These are phyloP conservation scores for Frankliniella intonsa DNA, from an alignment of 2,888 invertebrate species.

Conservation along the genomic window DNA sequence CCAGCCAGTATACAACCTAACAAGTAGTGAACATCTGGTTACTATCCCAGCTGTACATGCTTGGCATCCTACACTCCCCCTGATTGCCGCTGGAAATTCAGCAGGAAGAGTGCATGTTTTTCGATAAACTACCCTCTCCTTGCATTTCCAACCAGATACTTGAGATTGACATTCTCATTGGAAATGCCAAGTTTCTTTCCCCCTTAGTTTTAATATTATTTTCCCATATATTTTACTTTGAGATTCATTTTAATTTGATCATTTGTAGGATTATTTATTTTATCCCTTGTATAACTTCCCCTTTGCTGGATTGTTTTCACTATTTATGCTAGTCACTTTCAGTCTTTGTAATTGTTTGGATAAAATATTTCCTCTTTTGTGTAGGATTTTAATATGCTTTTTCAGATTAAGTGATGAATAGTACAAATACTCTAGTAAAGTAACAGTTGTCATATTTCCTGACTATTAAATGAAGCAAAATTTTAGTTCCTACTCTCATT, in stretches of 20 bases:
- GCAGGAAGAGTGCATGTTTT: conserved; percentile 47
- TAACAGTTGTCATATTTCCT: not conserved
- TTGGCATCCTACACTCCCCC: conserved; percentile 45
- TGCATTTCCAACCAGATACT: conserved; percentile 31
- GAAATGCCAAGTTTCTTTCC: not conserved
- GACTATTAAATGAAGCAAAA: not conserved
- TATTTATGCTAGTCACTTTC: not conserved
- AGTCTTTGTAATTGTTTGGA: not conserved
- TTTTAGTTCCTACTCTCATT: not conserved
- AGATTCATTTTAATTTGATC: not conserved
- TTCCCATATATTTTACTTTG: not conserved
- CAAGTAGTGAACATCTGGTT: conserved; percentile 41
- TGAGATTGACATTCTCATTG: conserved; percentile 37
- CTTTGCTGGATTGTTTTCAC: not conserved
- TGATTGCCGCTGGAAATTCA: conserved; percentile 48
- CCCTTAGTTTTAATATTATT: not conserved
- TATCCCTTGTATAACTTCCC: not conserved
- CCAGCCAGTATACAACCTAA: conserved; percentile 41
- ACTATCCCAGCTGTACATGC: conserved; percentile 45
- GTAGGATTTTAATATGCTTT: not conserved
- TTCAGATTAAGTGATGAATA: not conserved
- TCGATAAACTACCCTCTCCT: conserved; percentile 36
- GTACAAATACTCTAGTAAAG: not conserved
- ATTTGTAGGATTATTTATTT: not conserved
- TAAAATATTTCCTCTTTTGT: not conserved